These are phyloP conservation scores for Tamandua tetradactyla DNA, from an alignment of 2,797 vertebrate species.

Conservation along the genomic window DNA sequence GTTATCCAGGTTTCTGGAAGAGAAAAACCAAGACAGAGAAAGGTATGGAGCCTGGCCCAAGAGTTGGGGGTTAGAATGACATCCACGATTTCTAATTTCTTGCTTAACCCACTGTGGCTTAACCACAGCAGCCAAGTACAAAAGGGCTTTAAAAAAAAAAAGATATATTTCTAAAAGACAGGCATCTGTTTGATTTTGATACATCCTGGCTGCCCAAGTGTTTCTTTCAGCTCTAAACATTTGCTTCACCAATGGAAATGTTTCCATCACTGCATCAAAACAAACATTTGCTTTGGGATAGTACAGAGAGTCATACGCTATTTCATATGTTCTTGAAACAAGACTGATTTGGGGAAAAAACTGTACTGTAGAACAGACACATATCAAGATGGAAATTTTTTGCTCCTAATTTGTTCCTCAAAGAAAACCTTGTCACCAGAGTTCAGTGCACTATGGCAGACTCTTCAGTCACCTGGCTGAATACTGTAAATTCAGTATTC, in stretches of 20 bases:
- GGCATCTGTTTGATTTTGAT: conserved; percentile 73
- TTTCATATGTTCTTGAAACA: neutral
- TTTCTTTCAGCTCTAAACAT: conserved; percentile 72
- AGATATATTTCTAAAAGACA: conserved; percentile 62
- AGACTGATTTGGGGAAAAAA: neutral
- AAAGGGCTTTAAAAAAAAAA: neutral
- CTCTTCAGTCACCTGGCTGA: neutral
- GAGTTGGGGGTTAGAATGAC: neutral
- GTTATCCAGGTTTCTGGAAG: neutral
- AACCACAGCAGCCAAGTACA: conserved; percentile 12
- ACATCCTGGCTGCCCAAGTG: conserved; percentile 68
- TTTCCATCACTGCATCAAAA: conserved; percentile 68
- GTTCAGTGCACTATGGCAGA: neutral
- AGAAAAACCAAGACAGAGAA: conserved; percentile 21
- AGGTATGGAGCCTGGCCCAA: neutral
- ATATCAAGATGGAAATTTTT: neutral
- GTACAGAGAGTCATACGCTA: neutral
- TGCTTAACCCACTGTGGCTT: conserved; percentile 1
- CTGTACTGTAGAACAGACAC: neutral
- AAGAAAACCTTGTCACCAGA: neutral
- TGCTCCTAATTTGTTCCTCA: neutral
- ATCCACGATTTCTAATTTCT: neutral
- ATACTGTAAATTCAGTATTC: neutral
- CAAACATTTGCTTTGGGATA: conserved; percentile 67
- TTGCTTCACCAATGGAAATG: conserved; percentile 66